A percentile compares a stretch with the other conserved stretches of the same genome.
Evolutionary conservation across 2,888 invertebrate species (phyloP).

Genomic region (Siphlonurus alternatus): DNA sequence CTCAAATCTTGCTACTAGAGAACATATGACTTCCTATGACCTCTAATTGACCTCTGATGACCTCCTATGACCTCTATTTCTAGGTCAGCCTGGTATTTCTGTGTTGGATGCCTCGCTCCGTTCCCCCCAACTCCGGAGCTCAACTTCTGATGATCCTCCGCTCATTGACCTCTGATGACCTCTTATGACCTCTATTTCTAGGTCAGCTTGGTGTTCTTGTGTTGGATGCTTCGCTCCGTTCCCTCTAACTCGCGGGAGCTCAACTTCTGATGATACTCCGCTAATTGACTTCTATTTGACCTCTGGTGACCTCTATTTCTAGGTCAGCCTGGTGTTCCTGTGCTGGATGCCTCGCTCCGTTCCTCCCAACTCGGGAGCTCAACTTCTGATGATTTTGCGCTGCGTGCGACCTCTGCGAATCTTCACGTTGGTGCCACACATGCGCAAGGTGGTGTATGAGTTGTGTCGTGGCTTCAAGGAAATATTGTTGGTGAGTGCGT

Average conservation of each 20-base stretch:
- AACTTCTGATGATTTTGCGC: constrained; percentile 88
- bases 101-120: constrained; percentile 87
- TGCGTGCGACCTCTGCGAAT: constrained; percentile 92
- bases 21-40: no score
- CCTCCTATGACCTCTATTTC: no score
- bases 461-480: constrained; percentile 97
- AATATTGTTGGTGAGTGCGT: constrained; percentile 66
- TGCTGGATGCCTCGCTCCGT: constrained; percentile 92
- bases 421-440: constrained; percentile 96
- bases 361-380: constrained; percentile 84
- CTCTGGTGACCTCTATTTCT: no score
- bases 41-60: no score
- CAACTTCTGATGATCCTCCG: constrained; percentile 93
- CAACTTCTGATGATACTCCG: no score
- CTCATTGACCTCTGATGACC: no score
- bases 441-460: constrained; percentile 98
- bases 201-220: constrained; percentile 88
- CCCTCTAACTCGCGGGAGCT: constrained; percentile 60
- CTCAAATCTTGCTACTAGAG: no score
- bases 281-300: neutral
- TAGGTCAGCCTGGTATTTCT: constrained; percentile 92
- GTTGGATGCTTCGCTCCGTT: constrained; percentile 90
- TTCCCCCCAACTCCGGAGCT: constrained; percentile 84
- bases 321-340: constrained; percentile 89
- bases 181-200: no score